Evolutionary conservation across 2,797 vertebrate species (phyloP).

Genomic region (Acanthiza pusilla): DNA sequence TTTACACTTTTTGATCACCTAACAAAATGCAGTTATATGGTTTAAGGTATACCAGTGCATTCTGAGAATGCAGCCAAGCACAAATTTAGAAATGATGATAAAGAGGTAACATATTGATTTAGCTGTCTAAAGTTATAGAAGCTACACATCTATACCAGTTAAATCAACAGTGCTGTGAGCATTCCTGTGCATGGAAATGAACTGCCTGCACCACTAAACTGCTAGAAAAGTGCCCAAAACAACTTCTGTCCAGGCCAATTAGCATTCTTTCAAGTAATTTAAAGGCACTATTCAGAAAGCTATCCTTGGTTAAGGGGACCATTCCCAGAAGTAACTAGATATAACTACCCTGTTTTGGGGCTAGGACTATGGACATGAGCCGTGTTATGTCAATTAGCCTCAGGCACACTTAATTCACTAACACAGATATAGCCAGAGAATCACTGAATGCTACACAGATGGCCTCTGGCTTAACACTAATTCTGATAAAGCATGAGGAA

Average conservation of each 20-base stretch:
- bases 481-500: not conserved
- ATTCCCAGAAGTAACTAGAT: not conserved
- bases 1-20: not conserved
- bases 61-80: not conserved
- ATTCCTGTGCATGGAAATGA: not conserved
- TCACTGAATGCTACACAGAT: not conserved
- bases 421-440: not conserved
- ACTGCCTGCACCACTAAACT: not conserved
- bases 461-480: conserved; percentile 17
- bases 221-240: not conserved
- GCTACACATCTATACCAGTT: not conserved
- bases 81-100: not conserved
- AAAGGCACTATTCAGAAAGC: not conserved
- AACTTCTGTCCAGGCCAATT: not conserved
- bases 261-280: not conserved
- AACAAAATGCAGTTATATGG: not conserved
- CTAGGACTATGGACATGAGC: not conserved
- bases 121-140: not conserved
- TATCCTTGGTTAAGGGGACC: not conserved
- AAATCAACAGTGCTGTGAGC: not conserved
- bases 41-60: not conserved
- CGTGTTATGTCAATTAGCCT: not conserved
- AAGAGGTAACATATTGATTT: not conserved
- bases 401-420: not conserved
- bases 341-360: not conserved